Evolutionary conservation across 2,113 vertebrate genomes (phyloP), one percentile per base, ranked within the genome.

Genomic region (Campylorhamphus procurvoides): DNA sequence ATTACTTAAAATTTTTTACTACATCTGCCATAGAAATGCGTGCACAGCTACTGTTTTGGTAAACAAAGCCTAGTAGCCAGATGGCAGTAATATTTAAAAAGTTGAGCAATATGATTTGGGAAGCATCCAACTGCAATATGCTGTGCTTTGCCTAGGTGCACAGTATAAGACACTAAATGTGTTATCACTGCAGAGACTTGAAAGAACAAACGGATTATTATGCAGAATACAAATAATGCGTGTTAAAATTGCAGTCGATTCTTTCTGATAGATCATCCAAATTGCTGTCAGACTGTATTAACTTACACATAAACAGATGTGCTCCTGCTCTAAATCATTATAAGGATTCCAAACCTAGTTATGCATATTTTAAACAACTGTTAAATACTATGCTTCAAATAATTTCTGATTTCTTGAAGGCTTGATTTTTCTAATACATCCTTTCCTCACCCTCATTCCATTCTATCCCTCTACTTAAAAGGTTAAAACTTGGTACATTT

Each of bases 1-100:
- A 87, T 78, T 69, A 91, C 89, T 95, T 96, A 94, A 85, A 29
- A 29, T 66, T 39, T 87, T 87, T 49, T 95, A 96, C 87, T 96
- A 84, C 91, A 96, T 72, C 95, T 96, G 93, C 83, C 97, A 46
- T 74, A 93, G 91, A 97, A 96, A 91, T 96, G 77, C 93, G 60
- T 93, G 91, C 84, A 87, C 68, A 97, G 94, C 92, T 94, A 94
- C 93, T 97, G 94, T 97, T 97, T 96, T 95, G 85, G 92, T 97
- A 96, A 97, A 97, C 77, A 95, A 78, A 96, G 86, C 90, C 90
- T 94, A 86, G 94, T 93, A 95, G 92, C 93, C 94, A 97, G 91
- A 95, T 97, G 92, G 88, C 81, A 93, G 73, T 95, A 97, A 95
- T 96, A 90, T 88, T 95, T 67, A 67, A 87, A 89, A 97, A 95